phyloP scores from a whole-genome alignment of 2,113 vertebrate species.

The Daboia siamensis region DNA sequence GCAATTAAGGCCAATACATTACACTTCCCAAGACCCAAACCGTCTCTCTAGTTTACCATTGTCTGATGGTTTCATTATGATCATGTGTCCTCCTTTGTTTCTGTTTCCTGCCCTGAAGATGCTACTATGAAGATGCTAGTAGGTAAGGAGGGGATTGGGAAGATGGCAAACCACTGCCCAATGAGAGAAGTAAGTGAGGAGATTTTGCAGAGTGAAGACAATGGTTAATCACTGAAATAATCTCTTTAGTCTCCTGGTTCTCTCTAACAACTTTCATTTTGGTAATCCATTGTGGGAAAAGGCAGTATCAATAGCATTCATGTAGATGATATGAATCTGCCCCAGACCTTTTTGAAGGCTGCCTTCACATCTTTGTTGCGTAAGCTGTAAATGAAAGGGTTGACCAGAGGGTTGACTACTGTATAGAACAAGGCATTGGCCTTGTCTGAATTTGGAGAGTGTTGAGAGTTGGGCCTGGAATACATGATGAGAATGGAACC shows the following conservation, averaged over 20 bases:
- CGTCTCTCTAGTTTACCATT: too few species aligned
- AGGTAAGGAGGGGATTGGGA: background rate
- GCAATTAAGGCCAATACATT: too few species aligned
- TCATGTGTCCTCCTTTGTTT: too few species aligned
- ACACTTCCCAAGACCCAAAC: too few species aligned
- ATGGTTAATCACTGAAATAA: background rate
- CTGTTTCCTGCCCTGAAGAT: too few species aligned
- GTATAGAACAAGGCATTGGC: slow-evolving; percentile 57
- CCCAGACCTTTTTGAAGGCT: slow-evolving; percentile 16
- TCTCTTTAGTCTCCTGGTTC: background rate
- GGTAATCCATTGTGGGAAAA: background rate
- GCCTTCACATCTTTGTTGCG: slow-evolving; percentile 51
- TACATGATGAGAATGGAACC: slow-evolving; percentile 50
- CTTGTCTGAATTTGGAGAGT: slow-evolving; percentile 50
- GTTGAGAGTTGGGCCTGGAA: slow-evolving; percentile 34
- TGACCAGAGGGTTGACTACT: slow-evolving; percentile 47
- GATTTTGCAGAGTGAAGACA: background rate
- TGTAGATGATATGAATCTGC: background rate
- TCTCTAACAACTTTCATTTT: background rate
- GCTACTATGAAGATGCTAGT: too few species aligned
- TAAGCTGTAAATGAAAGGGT: slow-evolving; percentile 50
- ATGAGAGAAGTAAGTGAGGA: background rate
- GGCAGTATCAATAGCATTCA: background rate
- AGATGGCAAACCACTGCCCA: background rate
- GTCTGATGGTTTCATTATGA: too few species aligned